phyloP scores from a whole-genome alignment of 1,140 invertebrate species.

The Drosophila ogumai region DNA sequence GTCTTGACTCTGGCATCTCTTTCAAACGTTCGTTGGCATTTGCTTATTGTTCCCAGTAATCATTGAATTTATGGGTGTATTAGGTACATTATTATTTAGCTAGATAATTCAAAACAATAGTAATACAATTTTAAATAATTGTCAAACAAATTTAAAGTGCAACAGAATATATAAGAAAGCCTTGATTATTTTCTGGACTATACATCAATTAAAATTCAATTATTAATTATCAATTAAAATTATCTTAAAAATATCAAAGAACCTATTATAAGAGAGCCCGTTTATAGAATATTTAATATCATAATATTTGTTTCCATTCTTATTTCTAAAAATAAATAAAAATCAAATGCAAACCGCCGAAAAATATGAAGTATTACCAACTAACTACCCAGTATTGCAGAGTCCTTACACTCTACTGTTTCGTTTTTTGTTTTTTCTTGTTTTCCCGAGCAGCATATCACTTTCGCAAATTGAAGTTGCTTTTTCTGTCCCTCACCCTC shows the following conservation, averaged over 20 bases:
- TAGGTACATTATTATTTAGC: background rate
- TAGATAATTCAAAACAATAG: background rate
- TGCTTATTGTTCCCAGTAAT: background rate
- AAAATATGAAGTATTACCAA: too few species aligned
- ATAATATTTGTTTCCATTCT: background rate
- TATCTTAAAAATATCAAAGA: background rate
- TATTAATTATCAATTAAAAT: too few species aligned
- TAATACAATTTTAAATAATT: too few species aligned
- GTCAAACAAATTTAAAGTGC: too few species aligned
- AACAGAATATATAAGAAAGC: background rate
- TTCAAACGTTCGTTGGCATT: conserved; percentile 29
- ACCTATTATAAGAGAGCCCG: background rate
- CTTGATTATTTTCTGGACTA: background rate
- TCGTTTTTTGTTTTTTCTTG: conserved; percentile 25
- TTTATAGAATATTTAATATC: background rate
- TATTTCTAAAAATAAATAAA: background rate
- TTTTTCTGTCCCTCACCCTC: conserved; percentile 33
- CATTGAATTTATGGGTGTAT: background rate
- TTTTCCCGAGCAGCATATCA: conserved; percentile 55
- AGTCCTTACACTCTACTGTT: background rate
- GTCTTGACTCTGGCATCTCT: background rate
- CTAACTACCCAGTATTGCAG: background rate
- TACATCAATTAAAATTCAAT: background rate
- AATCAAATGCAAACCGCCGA: background rate
- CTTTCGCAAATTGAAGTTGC: conserved; percentile 74